phyloP scores from a whole-genome alignment of 2,797 vertebrate genomes.

The Mormyrops boulengeri region DNA sequence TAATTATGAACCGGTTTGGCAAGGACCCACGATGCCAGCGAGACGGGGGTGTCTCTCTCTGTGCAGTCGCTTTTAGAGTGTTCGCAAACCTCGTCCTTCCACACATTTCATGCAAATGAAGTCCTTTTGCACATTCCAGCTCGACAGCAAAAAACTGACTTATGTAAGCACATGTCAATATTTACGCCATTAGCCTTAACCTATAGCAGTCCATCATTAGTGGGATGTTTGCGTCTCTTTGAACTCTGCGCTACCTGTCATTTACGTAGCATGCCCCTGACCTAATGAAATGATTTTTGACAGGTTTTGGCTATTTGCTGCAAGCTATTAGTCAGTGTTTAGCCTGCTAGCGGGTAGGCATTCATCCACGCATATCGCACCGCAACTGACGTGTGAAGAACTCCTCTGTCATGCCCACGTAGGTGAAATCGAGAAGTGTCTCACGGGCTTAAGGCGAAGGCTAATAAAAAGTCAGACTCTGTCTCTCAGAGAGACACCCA shows the following conservation, averaged over 20 bases:
- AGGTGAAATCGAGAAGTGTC: not conserved
- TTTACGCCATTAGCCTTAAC: not conserved
- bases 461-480: conserved; percentile 12
- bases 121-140: not conserved
- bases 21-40: not conserved
- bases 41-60: not conserved
- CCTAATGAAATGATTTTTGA: not conserved
- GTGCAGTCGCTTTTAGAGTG: not conserved
- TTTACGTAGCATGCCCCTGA: not conserved
- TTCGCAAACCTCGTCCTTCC: not conserved
- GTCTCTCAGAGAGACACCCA: conserved; percentile 30
- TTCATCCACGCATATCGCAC: not conserved
- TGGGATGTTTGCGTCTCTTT: not conserved
- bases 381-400: not conserved
- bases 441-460: not conserved
- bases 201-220: not conserved
- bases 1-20: conserved; percentile 3
- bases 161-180: not conserved
- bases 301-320: not conserved
- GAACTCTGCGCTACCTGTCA: not conserved
- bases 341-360: not conserved
- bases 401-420: not conserved
- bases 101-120: not conserved
- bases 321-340: not conserved
- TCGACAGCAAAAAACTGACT: not conserved